These are phyloP conservation scores for Diplolepis rosae DNA, from an alignment of 2,888 invertebrate genomes.

Conservation along the genomic window DNA sequence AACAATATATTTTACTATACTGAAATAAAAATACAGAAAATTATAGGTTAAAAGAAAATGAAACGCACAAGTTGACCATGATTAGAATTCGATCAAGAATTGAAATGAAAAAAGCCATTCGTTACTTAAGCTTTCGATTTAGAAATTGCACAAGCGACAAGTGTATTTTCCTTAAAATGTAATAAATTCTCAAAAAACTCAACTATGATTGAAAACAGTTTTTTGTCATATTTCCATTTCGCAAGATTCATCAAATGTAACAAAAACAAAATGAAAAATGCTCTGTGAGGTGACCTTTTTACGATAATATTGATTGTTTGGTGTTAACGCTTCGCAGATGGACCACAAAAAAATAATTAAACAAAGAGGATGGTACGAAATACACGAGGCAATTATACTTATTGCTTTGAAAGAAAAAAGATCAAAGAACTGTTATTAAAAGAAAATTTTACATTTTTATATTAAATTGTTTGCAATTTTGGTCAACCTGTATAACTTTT, in stretches of 20 bases:
- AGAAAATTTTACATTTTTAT: no score
- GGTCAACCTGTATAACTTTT: conserved; percentile 32
- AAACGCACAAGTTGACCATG: conserved; percentile 59
- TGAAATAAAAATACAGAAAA: no score
- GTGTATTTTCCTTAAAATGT: conserved; percentile 56
- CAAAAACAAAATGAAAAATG: background rate
- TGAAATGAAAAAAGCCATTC: conserved; percentile 62
- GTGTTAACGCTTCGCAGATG: background rate
- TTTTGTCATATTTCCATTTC: background rate
- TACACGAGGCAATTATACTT: background rate
- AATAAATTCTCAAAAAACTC: conserved; percentile 57
- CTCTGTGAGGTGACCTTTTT: background rate
- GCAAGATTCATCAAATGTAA: background rate
- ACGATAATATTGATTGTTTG: background rate
- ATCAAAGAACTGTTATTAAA: no score
- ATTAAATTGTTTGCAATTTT: background rate
- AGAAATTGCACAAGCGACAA: conserved; percentile 67
- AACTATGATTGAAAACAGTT: conserved; percentile 40
- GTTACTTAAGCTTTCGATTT: conserved; percentile 62
- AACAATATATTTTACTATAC: no score
- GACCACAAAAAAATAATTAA: background rate
- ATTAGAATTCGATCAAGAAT: conserved; percentile 46
- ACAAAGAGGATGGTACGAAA: background rate
- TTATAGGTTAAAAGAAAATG: conserved; percentile 34
- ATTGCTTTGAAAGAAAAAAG: background rate